phyloP scores from a whole-genome alignment of 1,140 invertebrate genomes.

The Lordiphosa collinella region DNA sequence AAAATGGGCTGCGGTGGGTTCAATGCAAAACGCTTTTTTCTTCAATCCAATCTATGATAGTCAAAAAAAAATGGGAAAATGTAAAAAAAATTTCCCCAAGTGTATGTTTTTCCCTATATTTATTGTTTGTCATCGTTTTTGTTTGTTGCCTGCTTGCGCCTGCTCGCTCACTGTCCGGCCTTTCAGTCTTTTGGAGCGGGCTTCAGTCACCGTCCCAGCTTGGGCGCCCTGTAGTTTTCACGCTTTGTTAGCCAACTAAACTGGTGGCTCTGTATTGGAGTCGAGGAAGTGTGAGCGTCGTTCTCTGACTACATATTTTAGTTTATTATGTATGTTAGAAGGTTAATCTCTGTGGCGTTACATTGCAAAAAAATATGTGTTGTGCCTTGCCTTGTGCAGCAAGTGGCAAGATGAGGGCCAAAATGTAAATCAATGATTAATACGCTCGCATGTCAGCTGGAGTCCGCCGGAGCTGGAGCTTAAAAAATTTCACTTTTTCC shows the following conservation, averaged over 20 bases:
- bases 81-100: too few species aligned
- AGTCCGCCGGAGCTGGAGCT: too few species aligned
- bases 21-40: too few species aligned
- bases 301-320: conserved; percentile 35
- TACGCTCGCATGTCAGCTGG: conserved; percentile 3
- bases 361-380: conserved; percentile 54
- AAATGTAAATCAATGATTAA: conserved; percentile 72
- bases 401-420: conserved; percentile 12
- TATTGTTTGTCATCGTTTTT: conserved; percentile 67
- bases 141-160: conserved; percentile 29
- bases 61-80: too few species aligned
- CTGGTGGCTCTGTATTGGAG: conserved; percentile 41
- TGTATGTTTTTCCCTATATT: conserved; percentile 24
- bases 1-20: too few species aligned
- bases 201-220: conserved; percentile 23
- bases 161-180: conserved; percentile 28
- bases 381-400: conserved; percentile 22
- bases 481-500: conserved; percentile 64
- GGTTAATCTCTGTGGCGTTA: conserved; percentile 70
- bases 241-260: conserved; percentile 76
- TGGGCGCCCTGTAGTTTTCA: conserved; percentile 63
- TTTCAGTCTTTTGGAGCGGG: conserved; percentile 29
- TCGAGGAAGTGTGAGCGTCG: conserved; percentile 40
- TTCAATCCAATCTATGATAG: too few species aligned
- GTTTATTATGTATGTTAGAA: conserved; percentile 71